Base-by-base conservation (phyloP, 2,113 vertebrate species). In the Tetrax tetrax region DNA sequence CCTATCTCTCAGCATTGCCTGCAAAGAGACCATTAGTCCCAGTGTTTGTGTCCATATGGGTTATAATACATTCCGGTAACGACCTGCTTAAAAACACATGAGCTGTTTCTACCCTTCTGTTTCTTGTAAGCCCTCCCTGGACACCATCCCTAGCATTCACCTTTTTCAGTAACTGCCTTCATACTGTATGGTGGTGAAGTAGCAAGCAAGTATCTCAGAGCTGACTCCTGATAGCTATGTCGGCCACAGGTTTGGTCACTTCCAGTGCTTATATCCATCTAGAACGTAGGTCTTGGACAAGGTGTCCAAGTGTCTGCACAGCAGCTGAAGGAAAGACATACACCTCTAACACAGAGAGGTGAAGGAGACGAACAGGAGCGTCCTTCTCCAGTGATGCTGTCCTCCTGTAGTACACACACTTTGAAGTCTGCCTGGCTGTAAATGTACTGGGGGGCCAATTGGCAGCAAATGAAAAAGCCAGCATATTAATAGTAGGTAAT, bases 341-440 rank as follows among this genome's bases (percentile, higher is more conserved):
- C 7, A 15, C 6, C 13, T 90, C 31, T 75, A 5, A n/a, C 1
- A 4, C 1, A 75, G 12, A 9, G 22, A 78, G 29, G 18, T 31
- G 14, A 86, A 89, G 25, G 24, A 70, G 20, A 65, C 0, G 0
- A 70, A 57, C 2, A 3, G 29, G 33, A 90, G 25, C 5, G 20
- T 64, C 51, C 10, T 81, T 51, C 35, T 71, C 12, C 29, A 69
- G 47, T 7, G 9, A 29, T 45, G 29, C 5, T 76, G 20, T 51
- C 27, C 23, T 81, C 18, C 17, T 28, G 33, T 45, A 71, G 38
- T 48, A 12, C 50, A 20, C 12, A 20, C 12, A 4, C 27, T 45
- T 59, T 29, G 33, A 83, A 74, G 51, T 31, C 76, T 31, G 4
- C 41, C 50, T 50, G 45, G 27, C 20, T 50, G 15, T 6, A 53